Evolutionary conservation across 2,888 invertebrate genomes (phyloP).

Genomic region (Lampropteryx suffumata): DNA sequence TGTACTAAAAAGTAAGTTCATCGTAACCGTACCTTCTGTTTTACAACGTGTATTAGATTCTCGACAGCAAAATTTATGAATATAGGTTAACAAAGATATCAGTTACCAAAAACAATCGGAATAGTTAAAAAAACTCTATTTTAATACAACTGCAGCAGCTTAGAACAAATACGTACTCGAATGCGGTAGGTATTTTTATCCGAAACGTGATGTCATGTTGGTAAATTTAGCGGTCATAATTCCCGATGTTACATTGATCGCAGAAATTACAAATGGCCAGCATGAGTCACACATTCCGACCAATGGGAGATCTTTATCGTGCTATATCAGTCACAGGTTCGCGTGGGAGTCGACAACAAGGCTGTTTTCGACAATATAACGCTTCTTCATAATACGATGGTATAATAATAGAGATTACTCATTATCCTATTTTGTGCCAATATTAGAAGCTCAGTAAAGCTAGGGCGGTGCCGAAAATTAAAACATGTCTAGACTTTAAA

Average conservation of each 20-base stretch:
- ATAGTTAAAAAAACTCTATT: too few relatives aligned
- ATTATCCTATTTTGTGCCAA: slow-evolving; percentile 9
- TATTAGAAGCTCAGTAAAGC: slow-evolving; percentile 8
- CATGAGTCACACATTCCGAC: slow-evolving; percentile 63
- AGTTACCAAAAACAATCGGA: slow-evolving; percentile 28
- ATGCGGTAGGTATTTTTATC: slow-evolving; percentile 44
- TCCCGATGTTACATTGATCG: slow-evolving; percentile 66
- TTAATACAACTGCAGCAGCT: slow-evolving; percentile 32
- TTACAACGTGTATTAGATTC: not conserved
- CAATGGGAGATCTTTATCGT: slow-evolving; percentile 53
- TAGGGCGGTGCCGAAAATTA: not conserved
- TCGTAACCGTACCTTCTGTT: slow-evolving; percentile 1
- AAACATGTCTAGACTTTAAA: not conserved
- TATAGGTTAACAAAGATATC: slow-evolving; percentile 28
- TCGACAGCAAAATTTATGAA: slow-evolving; percentile 18
- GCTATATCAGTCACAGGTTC: slow-evolving; percentile 60
- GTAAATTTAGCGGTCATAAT: slow-evolving; percentile 58
- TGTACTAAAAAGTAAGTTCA: not conserved
- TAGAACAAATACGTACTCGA: slow-evolving; percentile 26
- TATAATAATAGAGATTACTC: slow-evolving; percentile 52
- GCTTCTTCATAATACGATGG: slow-evolving; percentile 54
- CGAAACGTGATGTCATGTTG: slow-evolving; percentile 45
- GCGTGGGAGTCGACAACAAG: slow-evolving; percentile 76
- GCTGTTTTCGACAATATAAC: slow-evolving; percentile 68
- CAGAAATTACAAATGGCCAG: slow-evolving; percentile 55